Base-by-base conservation (phyloP, 1,140 invertebrate genomes). In the Choristoneura fumiferana region DNA sequence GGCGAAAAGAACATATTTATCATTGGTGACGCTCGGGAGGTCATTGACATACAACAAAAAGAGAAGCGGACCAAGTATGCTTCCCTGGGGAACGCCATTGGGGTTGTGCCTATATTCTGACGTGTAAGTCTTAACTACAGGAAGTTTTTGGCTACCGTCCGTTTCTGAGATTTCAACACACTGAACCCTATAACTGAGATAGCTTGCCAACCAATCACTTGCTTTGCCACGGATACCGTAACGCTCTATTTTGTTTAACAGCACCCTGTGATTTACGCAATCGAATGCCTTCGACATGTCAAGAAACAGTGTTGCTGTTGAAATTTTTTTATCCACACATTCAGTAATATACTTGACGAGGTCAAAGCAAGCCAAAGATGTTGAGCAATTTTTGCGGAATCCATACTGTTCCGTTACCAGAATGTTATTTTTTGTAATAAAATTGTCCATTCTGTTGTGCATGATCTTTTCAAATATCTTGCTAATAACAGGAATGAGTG, bases 221-320 rank as follows among this genome's bases (percentile, higher is more conserved):
- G 34, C 33, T 49, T 12, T 33, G 8, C 54, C 54, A 34, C 54
- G 49, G 15, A 62, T 38, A 8, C 60, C 45, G 34, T 62, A 57
- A 13, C 35, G 39, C 8, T 62, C 43, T 34, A 57, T 18, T 43
- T 62, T 62, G 9, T 15, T n/a, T 17, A 62, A 34, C 12, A 62
- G 38, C n/a, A 54, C 10, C 6, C 22, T 33, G 35, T 62, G 60
- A n/a, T 33, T 29, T 8, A 62, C 60, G 29, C 29, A 49, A 49
- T 62, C 60, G 14, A 62, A 62, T 4, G 60, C 60, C 54, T 62
- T 62, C 6, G 35, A 39, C 56, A 62, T 57, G 18, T 62, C 54
- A 15, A 62, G 37, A 54, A 35, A 58, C 29, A 62, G 15, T 6
- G 38, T 45, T 5, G 37, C 29, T 3, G 39, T 49, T 8, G 56